A percentile compares a stretch with the other conserved stretches of the same genome.
These are phyloP conservation scores for Turritopsis dohrnii DNA, from an alignment of 30 jellyfish, hydroid and myxozoan genomes.

Conservation along the genomic window DNA sequence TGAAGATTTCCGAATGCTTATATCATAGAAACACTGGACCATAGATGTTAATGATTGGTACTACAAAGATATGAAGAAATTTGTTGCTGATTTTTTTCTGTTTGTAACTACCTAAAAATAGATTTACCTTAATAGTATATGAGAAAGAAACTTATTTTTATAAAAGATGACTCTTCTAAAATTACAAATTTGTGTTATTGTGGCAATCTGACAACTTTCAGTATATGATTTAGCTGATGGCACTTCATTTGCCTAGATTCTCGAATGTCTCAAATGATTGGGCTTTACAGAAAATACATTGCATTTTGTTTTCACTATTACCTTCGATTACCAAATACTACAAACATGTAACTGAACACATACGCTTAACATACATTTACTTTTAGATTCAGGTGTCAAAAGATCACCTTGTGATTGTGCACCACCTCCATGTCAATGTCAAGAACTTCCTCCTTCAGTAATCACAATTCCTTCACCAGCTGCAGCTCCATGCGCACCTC, in stretches of 20 bases:
- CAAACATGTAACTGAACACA: not conserved
- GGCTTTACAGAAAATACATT: not conserved
- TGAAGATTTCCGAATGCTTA: constrained; percentile 10
- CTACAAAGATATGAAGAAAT: not conserved
- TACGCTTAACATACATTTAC: not conserved
- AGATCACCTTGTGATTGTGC: constrained; percentile 35
- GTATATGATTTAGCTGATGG: too few relatives aligned
- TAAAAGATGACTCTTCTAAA: not conserved
- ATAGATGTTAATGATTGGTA: not conserved
- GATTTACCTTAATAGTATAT: not conserved
- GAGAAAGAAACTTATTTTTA: not conserved
- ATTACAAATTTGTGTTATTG: not conserved
- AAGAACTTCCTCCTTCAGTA: constrained; percentile 30
- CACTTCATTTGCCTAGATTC: too few relatives aligned
- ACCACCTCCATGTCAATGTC: constrained; percentile 21
- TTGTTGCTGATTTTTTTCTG: not conserved
- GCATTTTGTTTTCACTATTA: not conserved
- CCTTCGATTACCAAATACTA: not conserved
- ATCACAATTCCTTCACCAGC: constrained; percentile 27
- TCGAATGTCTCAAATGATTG: not conserved
- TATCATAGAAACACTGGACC: not conserved
- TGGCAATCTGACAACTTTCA: too few relatives aligned
- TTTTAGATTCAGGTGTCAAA: constrained; percentile 1
- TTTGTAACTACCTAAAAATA: not conserved
- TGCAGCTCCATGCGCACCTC: constrained; percentile 30